A percentile compares a stretch with the other conserved stretches of the same genome.
These are phyloP conservation scores for Crepidodera aurea DNA, from an alignment of 2,888 invertebrate species.

Conservation along the genomic window DNA sequence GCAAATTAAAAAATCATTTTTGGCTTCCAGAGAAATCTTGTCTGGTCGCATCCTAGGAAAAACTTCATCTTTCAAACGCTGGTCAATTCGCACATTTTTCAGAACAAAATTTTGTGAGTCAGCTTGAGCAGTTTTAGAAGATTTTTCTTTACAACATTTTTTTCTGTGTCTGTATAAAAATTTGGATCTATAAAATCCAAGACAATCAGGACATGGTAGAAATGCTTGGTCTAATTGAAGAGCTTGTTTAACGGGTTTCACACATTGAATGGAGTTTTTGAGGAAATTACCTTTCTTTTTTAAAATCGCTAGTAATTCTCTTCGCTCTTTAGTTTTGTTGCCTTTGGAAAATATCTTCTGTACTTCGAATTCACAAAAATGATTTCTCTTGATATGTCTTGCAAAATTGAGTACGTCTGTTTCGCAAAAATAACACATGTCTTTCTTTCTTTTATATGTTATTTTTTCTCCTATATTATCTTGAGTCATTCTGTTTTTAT, in stretches of 20 bases:
- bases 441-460: constrained; percentile 1
- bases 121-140: constrained; percentile 12
- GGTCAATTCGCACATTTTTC: constrained; percentile 19
- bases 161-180: constrained; percentile 43
- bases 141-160: constrained; percentile 26
- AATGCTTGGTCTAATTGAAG: not conserved
- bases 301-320: constrained; percentile 7
- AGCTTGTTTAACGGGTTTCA: constrained; percentile 33
- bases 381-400: constrained; percentile 25
- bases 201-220: constrained; percentile 41
- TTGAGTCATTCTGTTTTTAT: too few species aligned
- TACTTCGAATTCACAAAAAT: constrained; percentile 20
- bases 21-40: constrained; percentile 4
- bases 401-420: constrained; percentile 21
- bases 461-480: not conserved
- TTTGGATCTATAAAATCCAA: constrained; percentile 44
- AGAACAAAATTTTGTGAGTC: constrained; percentile 27
- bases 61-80: constrained; percentile 10
- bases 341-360: constrained; percentile 21
- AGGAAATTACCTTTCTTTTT: constrained; percentile 41
- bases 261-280: constrained; percentile 8
- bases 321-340: constrained; percentile 1
- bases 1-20: constrained; percentile 33
- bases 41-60: constrained; percentile 20
- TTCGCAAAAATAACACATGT: constrained; percentile 28